Percentiles rank a stretch among this genome's conserved stretches.
Evolutionary conservation across 2,888 invertebrate species (phyloP).

Genomic region (Sminthurinus aureus): DNA sequence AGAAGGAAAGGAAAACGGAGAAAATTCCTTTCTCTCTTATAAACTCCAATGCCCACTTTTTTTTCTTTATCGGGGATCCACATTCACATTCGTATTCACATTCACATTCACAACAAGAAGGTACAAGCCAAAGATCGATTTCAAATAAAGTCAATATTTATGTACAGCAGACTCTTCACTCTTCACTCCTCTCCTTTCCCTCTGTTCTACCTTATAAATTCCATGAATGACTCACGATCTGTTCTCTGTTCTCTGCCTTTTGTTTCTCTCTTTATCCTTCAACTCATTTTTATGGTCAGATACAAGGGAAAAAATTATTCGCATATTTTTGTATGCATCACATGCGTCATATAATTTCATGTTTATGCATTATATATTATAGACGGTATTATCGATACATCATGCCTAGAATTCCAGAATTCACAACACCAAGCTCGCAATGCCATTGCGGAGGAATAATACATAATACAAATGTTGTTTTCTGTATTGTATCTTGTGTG

Average conservation of each 20-base stretch:
- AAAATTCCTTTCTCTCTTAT: not conserved
- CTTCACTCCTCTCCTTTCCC: not conserved
- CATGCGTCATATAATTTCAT: no score
- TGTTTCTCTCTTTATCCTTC: not conserved
- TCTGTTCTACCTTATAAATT: not conserved
- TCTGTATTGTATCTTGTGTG: no score
- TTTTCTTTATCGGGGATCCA: not conserved
- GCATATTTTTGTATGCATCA: no score
- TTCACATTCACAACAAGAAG: not conserved
- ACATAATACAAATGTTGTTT: no score
- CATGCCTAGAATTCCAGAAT: no score
- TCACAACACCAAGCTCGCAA: no score
- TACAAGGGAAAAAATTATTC: no score
- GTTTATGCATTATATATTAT: no score
- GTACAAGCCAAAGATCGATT: not conserved
- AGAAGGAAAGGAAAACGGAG: no score
- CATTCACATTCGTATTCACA: not conserved
- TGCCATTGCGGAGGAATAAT: no score
- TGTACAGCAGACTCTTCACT: not conserved
- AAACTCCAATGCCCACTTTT: not conserved
- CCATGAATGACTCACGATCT: not conserved
- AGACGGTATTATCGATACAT: no score
- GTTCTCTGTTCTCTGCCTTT: not conserved
- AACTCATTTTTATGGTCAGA: not conserved
- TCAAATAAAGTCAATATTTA: conserved; percentile 1